phyloP scores from a whole-genome alignment of 2,888 invertebrate species.

The Lymantria dispar region DNA sequence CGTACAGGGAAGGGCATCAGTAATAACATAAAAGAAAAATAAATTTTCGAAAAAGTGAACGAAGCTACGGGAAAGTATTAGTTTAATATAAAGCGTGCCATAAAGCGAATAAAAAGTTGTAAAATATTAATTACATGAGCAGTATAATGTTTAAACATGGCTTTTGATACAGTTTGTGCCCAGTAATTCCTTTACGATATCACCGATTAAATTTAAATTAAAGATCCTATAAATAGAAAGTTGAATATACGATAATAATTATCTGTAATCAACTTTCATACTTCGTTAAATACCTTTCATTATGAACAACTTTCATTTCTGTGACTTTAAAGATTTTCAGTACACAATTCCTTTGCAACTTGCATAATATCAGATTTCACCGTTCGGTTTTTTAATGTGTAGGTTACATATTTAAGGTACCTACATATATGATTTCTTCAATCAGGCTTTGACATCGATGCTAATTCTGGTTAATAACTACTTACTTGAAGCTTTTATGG shows the following conservation, averaged over 20 bases:
- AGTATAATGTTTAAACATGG: not conserved
- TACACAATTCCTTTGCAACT: not conserved
- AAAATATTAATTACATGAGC: too few species aligned
- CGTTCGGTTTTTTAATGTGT: not conserved
- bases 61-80: too few species aligned
- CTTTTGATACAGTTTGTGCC: constrained; percentile 9
- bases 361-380: not conserved
- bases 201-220: constrained; percentile 13
- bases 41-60: too few species aligned
- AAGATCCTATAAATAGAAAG: not conserved
- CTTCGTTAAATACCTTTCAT: constrained; percentile 8
- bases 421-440: not conserved
- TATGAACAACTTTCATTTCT: constrained; percentile 6
- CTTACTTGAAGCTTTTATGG: not conserved
- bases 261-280: constrained; percentile 9
- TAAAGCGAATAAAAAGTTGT: too few species aligned
- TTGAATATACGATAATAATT: constrained; percentile 1
- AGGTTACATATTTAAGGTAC: too few species aligned
- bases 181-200: constrained; percentile 8
- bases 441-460: not conserved
- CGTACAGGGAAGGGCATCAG: too few species aligned
- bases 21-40: too few species aligned
- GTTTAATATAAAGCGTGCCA: too few species aligned
- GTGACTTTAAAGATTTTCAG: not conserved
- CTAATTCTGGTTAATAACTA: not conserved